Percentiles rank a stretch among this genome's conserved stretches.
These are phyloP conservation scores for Apaloderma vittatum DNA, from an alignment of 2,113 vertebrate species.

Conservation along the genomic window DNA sequence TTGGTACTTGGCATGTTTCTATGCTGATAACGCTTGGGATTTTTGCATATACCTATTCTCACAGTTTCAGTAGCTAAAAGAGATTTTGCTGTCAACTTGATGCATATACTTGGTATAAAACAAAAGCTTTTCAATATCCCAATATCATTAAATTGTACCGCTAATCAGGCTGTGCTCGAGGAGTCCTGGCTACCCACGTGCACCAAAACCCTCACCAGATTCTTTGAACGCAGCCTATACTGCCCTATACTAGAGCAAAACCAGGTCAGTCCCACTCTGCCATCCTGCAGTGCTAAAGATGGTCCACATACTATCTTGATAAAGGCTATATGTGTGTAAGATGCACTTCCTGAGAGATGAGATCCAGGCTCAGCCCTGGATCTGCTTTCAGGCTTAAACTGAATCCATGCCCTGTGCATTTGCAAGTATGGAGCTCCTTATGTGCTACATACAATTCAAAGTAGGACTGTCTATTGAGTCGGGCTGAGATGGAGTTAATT, in stretches of 20 bases:
- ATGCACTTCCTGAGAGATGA: no score
- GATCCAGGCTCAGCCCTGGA: background rate
- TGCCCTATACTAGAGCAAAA: rapidly evolving
- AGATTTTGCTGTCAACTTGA: background rate
- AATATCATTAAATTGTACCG: background rate
- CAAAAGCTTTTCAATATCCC: background rate
- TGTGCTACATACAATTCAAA: rapidly evolving
- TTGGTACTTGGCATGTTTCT: background rate
- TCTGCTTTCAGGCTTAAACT: background rate
- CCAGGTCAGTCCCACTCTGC: background rate
- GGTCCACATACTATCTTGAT: no score
- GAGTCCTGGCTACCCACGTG: background rate
- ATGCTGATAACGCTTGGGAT: background rate
- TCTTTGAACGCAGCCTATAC: background rate
- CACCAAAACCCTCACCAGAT: rapidly evolving
- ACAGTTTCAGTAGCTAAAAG: background rate
- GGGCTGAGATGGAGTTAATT: no score
- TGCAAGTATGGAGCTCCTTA: background rate
- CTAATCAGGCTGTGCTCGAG: background rate
- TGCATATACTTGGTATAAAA: background rate
- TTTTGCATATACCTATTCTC: background rate
- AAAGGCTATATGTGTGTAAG: no score
- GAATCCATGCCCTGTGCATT: rapidly evolving
- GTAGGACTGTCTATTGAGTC: no score
- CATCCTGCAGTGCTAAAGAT: background rate